These are phyloP conservation scores for Actinostola sp. DNA, from an alignment of 92 coral and sea anemone genomes.

Conservation along the genomic window DNA sequence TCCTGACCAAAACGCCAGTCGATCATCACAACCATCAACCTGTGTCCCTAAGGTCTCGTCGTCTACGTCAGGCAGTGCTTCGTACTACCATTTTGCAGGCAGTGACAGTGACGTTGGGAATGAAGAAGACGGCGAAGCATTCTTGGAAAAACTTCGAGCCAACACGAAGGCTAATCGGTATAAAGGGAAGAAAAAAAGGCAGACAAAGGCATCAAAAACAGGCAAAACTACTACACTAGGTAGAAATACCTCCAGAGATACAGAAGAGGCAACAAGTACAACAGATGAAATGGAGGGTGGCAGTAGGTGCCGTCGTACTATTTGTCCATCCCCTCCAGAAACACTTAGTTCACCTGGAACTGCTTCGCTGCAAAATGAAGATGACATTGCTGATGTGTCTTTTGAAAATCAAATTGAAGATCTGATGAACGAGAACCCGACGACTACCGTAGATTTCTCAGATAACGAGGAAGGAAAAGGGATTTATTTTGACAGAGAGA, in stretches of 20 bases:
- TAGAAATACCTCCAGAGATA: not conserved
- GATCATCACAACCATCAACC: not conserved
- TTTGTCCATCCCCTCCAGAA: not conserved
- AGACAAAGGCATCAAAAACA: not conserved
- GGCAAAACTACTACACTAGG: not conserved
- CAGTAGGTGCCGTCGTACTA: not conserved
- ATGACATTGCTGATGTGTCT: constrained; percentile 4
- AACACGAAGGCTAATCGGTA: not conserved
- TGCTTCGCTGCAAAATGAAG: not conserved
- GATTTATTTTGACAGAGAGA: not conserved
- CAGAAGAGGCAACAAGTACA: no score
- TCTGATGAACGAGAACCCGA: constrained; percentile 7
- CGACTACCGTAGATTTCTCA: not conserved
- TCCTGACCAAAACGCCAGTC: not conserved
- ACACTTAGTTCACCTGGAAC: not conserved
- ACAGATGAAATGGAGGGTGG: not conserved
- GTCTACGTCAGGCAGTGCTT: not conserved
- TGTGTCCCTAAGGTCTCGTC: not conserved
- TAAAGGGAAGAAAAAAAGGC: constrained; percentile 3
- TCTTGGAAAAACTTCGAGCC: constrained; percentile 34
- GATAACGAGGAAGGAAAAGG: constrained; percentile 4
- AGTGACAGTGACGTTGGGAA: constrained; percentile 3
- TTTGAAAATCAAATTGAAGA: constrained; percentile 20
- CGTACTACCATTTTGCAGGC: not conserved
- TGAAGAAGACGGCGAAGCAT: constrained; percentile 24